Conservation (phyloP, 2,888 invertebrate genomes). For the Netelia virgata region DNA sequence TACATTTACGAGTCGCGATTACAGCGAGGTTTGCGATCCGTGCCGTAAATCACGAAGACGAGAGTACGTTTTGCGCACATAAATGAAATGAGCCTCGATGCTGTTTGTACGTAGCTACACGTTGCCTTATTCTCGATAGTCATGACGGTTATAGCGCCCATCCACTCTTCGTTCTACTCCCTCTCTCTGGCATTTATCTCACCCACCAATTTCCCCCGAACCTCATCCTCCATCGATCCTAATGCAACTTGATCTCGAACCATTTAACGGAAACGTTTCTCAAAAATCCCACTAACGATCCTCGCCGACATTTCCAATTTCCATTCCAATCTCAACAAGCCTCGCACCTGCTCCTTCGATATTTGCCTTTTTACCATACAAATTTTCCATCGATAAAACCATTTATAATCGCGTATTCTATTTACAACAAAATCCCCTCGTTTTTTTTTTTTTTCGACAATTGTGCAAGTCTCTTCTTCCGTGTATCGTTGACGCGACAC, state of each 20-base stretch:
- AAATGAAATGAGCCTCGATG: constrained; percentile 69
- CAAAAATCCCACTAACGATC: background rate
- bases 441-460: too few relatives aligned
- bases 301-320: too few relatives aligned
- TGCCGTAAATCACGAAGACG: constrained; percentile 67
- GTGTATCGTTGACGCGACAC: background rate
- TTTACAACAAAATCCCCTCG: too few relatives aligned
- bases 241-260: too few relatives aligned
- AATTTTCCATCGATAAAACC: too few relatives aligned
- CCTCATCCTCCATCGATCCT: background rate
- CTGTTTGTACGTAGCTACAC: constrained; percentile 64
- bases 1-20: constrained; percentile 56
- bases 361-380: too few relatives aligned
- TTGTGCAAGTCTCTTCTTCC: background rate
- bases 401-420: too few relatives aligned
- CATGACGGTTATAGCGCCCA: constrained; percentile 51
- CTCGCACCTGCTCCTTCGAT: too few relatives aligned
- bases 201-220: background rate
- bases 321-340: too few relatives aligned
- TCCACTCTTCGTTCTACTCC: background rate
- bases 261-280: background rate
- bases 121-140: constrained; percentile 66
- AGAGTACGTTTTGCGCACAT: constrained; percentile 66
- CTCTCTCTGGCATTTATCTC: background rate
- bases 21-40: constrained; percentile 62